Conservation (phyloP, 2,113 vertebrate species). For the Petroica traversi region DNA sequence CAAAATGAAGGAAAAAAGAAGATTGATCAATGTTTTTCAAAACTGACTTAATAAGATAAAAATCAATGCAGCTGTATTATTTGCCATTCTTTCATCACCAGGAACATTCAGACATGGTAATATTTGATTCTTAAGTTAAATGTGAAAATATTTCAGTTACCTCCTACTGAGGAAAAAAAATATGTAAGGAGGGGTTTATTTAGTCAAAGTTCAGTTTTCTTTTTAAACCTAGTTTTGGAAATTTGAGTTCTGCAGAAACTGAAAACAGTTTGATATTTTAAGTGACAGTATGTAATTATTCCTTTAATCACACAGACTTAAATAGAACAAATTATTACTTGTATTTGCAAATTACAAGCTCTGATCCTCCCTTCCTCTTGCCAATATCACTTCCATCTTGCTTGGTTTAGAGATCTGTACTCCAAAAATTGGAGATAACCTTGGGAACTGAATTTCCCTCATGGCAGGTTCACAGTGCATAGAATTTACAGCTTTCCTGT, state of each 20-base stretch:
- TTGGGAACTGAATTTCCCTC: neutral
- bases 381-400: neutral
- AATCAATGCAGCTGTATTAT: constrained; percentile 44
- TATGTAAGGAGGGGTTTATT: neutral
- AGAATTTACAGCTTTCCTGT: neutral
- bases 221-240: constrained; percentile 23
- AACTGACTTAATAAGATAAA: constrained; percentile 59
- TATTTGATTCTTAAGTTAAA: constrained; percentile 28
- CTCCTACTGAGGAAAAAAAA: neutral
- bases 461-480: neutral
- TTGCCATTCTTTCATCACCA: constrained; percentile 17
- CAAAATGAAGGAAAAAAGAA: constrained; percentile 37
- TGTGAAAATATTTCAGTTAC: constrained; percentile 3
- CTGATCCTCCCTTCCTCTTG: neutral
- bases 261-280: neutral
- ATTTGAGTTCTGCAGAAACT: neutral
- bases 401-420: neutral
- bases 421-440: neutral
- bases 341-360: constrained; percentile 8
- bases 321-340: constrained; percentile 30
- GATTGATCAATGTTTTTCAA: constrained; percentile 56
- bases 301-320: constrained; percentile 11
- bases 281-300: neutral
- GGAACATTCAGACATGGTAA: constrained; percentile 23
- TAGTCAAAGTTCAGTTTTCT: neutral